Evolutionary conservation across 2,888 invertebrate genomes (phyloP), one percentile per base, ranked within the genome.

Genomic region (Eurytoma californica): DNA sequence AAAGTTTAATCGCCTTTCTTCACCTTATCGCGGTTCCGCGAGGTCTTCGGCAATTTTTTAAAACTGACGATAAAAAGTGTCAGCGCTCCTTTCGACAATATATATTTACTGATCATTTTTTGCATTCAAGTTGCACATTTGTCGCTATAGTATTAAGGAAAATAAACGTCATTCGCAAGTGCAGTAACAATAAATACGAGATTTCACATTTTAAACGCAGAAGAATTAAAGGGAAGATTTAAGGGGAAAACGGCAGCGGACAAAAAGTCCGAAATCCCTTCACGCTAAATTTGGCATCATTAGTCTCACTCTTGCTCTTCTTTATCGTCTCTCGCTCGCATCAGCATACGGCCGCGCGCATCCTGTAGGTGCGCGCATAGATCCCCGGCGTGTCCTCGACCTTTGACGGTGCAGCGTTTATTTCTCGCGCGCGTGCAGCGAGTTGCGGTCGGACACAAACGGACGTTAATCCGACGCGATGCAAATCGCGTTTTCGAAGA

Each of bases 391-490:
- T 53, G 79, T 83, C 80, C 83, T 81, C 84, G 85, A 86, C 83
- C 84, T 83, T 83, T 84, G 83, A 84, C 83, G 82, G 80, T 73
- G 67, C n/a, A n/a, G n/a, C 82, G 78, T 81, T 73, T 81, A 76
- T 77, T 81, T 80, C 77, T 49, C 24, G 67, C 53, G 60, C 28
- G 47, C 61, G 51, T 69, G 73, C 18, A 72, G 28, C 55, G 61
- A 14, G 18, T n/a, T 60, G 57, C 72, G 82, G 80, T 82, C 81
- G 82, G 76, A 76, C 78, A 82, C 80, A 80, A 83, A 81, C 72
- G 80, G 83, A 84, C 83, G 83, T 83, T 85, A 85, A 85, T 85
- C 84, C 84, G 83, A 83, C 84, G 82, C 83, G 85, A 84, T 84
- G 84, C 83, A 84, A 85, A 85, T 85, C 83, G 84, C 83, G 80